Percentiles rank a stretch among this genome's conserved stretches.
Evolutionary conservation across 1,140 invertebrate species (phyloP).

Genomic region (Halyomorpha halys): DNA sequence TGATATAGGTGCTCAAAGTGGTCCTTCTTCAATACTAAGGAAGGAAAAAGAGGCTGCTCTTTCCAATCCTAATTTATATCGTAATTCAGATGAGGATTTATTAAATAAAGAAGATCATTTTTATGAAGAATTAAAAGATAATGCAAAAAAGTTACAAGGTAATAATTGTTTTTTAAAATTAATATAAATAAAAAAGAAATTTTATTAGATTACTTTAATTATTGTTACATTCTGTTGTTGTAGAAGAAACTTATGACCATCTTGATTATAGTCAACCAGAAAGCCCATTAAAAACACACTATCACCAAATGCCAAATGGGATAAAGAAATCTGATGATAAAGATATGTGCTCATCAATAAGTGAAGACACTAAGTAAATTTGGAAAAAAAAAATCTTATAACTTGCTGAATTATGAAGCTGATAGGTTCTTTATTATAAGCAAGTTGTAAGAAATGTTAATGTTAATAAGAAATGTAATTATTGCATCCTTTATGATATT

Average conservation of each 20-base stretch:
- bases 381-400: not conserved
- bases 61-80: slow-evolving; percentile 76
- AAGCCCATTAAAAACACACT: slow-evolving; percentile 70
- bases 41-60: slow-evolving; percentile 75
- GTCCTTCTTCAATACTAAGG: slow-evolving; percentile 38
- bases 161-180: too few relatives aligned
- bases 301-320: slow-evolving; percentile 58
- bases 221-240: slow-evolving; percentile 22
- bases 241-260: slow-evolving; percentile 74
- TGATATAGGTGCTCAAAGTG: slow-evolving; percentile 39
- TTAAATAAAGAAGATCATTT: slow-evolving; percentile 67
- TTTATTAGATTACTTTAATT: not conserved
- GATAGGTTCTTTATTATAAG: too few relatives aligned
- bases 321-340: not conserved
- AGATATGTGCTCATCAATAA: not conserved
- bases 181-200: not conserved
- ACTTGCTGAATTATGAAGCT: too few relatives aligned
- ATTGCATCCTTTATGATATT: too few relatives aligned
- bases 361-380: not conserved
- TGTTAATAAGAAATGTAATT: too few relatives aligned
- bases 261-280: slow-evolving; percentile 71
- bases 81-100: slow-evolving; percentile 54
- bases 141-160: too few relatives aligned
- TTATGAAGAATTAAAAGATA: slow-evolving; percentile 82
- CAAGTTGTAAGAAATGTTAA: too few relatives aligned